Evolutionary conservation across 2,797 vertebrate genomes (phyloP), one percentile per base, ranked within the genome.

Genomic region (Anas georgica): DNA sequence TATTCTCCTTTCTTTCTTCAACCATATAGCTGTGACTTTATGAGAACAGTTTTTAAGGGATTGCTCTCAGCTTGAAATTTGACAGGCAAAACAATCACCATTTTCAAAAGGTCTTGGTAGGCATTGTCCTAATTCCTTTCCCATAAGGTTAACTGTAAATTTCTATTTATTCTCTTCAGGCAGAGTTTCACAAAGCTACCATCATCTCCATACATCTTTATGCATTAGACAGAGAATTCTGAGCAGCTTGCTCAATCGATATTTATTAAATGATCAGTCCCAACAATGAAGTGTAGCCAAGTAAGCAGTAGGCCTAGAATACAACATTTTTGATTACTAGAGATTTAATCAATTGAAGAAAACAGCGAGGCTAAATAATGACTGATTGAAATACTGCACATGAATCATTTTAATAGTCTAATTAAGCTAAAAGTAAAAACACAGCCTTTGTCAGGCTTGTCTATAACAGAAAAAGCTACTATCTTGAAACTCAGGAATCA

Each of bases 321-420:
- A 21, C 17, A 73, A 59, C 25, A 79, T 78, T 83, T 95, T 94
- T 91, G 59, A 83, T 80, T 86, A 78, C 8, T 76, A 50, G n/a
- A 89, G 62, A 80, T 86, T 78, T 93, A 93, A 88, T 89, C 56
- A 83, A 62, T 91, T 72, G 68, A 83, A 84, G 78, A 86, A 94
- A 94, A 96, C 4, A 82, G 28, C 2, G 17, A 88, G 26, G 45
- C 35, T 89, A 91, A 88, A 88, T 83, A 91, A 90, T 21, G 28
- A 86, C n/a, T 76, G 62, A 81, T 81, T 91, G 79, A 92, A 89
- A 81, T 85, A 85, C 22, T 45, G 52, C 33, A 67, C 43, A 67
- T 26, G 39, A 90, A 86, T 92, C 3, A 59, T 86, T 87, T 83
- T 87, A 86, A 83, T 88, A 69, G 39, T 43, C 69, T 89, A 93